Percentiles rank a stretch among this genome's conserved stretches.
Conservation (phyloP, 2,888 invertebrate species). For the Autographa gamma region DNA sequence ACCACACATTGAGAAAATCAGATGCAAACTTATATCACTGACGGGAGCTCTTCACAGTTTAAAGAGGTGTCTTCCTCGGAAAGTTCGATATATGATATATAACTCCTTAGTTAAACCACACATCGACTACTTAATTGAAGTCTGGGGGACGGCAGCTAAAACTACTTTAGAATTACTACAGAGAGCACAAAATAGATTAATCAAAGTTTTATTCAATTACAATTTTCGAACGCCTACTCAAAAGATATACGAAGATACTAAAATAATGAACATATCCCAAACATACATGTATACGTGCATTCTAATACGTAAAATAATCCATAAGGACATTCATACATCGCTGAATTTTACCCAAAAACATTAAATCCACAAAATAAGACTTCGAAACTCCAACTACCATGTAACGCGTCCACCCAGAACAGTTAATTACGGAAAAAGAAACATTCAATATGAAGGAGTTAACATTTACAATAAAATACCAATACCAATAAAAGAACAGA, state of each 20-base stretch:
- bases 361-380: too few relatives aligned
- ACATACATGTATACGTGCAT: slow-evolving; percentile 7
- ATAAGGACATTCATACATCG: too few relatives aligned
- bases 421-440: too few relatives aligned
- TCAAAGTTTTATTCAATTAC: neutral
- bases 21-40: neutral
- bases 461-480: too few relatives aligned
- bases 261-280: slow-evolving; percentile 11
- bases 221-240: neutral
- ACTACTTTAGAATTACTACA: neutral
- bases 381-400: too few relatives aligned
- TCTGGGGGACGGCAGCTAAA: neutral
- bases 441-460: too few relatives aligned
- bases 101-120: neutral
- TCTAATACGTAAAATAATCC: neutral
- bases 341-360: too few relatives aligned
- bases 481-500: too few relatives aligned
- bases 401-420: too few relatives aligned
- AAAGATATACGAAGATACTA: neutral
- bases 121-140: neutral
- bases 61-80: neutral
- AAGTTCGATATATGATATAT: neutral
- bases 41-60: neutral
- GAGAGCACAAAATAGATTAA: neutral
- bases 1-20: neutral